A percentile compares a stretch with the other conserved stretches of the same genome.
phyloP scores from a whole-genome alignment of 2,888 invertebrate species.

The Hedya salicella region DNA sequence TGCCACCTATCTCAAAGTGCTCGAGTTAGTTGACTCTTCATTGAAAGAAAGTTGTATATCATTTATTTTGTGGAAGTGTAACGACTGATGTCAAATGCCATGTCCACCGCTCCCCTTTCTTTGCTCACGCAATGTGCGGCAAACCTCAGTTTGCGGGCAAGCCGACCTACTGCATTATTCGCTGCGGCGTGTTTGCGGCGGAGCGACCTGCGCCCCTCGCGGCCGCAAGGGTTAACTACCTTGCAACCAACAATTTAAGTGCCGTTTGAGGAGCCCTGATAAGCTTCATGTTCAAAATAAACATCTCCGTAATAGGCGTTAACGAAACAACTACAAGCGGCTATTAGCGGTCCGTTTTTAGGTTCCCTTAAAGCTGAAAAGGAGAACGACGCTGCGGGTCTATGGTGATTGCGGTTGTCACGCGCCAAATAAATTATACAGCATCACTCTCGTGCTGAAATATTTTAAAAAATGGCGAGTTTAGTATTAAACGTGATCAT shows the following conservation, averaged over 20 bases:
- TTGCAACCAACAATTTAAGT: constrained; percentile 79
- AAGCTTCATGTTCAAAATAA: constrained; percentile 77
- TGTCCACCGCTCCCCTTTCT: too few relatives aligned
- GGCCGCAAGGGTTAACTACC: constrained; percentile 81
- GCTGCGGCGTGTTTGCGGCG: constrained; percentile 53
- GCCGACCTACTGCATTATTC: constrained; percentile 32
- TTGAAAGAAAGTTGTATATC: too few relatives aligned
- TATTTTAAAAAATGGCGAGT: too few relatives aligned
- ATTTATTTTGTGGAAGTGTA: too few relatives aligned
- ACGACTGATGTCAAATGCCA: too few relatives aligned
- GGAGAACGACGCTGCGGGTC: not conserved
- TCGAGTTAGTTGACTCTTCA: too few relatives aligned
- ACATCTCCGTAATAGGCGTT: constrained; percentile 76
- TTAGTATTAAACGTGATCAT: too few relatives aligned
- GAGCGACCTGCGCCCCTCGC: constrained; percentile 63
- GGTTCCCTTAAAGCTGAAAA: not conserved
- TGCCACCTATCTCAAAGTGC: too few relatives aligned
- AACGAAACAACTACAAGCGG: constrained; percentile 61
- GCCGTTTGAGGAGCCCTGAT: constrained; percentile 79
- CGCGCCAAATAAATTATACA: too few relatives aligned
- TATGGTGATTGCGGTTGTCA: too few relatives aligned
- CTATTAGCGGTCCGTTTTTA: constrained; percentile 20
- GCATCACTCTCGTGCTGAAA: too few relatives aligned
- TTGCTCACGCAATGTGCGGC: too few relatives aligned
- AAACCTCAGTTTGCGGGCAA: constrained; percentile 4